phyloP scores from a whole-genome alignment of 2,113 vertebrate species.

The Damaliscus lunatus region DNA sequence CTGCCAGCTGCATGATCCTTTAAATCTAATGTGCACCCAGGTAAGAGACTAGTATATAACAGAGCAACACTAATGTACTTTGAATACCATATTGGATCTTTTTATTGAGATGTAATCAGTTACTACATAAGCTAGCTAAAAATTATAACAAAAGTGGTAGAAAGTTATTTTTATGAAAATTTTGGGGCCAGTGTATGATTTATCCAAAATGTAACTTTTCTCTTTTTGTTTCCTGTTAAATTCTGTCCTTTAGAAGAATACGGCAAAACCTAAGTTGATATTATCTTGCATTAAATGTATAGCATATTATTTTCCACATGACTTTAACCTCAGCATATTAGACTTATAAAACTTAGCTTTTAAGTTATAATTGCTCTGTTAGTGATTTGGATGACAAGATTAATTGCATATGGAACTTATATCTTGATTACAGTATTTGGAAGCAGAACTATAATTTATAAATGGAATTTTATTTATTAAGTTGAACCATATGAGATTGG shows the following conservation, averaged over 20 bases:
- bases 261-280: background rate
- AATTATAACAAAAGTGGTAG: background rate
- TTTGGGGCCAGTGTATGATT: background rate
- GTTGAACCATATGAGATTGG: background rate
- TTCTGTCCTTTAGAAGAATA: background rate
- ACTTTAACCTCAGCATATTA: background rate
- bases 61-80: background rate
- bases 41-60: background rate
- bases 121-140: conserved; percentile 10
- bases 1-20: background rate
- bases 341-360: background rate
- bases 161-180: background rate
- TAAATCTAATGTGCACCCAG: conserved; percentile 18
- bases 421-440: background rate
- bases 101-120: background rate
- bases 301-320: background rate
- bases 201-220: background rate
- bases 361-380: background rate
- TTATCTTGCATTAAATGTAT: background rate
- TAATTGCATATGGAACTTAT: background rate
- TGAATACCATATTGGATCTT: background rate
- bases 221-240: background rate
- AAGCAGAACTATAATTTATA: background rate
- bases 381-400: background rate
- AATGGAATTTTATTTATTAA: background rate